Conservation (phyloP, 2,113 vertebrate species). For the Edolisoma coerulescens region DNA sequence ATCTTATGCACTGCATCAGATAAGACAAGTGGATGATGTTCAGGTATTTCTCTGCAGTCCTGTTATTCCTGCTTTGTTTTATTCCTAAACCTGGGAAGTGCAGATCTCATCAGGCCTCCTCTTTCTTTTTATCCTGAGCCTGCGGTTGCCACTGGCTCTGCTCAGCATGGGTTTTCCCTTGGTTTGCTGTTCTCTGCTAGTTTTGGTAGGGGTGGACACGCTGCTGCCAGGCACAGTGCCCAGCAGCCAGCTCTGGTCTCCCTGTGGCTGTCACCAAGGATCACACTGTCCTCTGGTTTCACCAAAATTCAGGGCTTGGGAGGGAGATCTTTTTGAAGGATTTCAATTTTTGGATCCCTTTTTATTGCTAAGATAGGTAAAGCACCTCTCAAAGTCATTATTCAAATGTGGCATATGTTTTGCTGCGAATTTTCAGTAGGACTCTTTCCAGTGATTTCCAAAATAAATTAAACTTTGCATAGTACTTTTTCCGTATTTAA, state of each 20-base stretch:
- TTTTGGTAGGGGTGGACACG: background rate
- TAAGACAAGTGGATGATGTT: background rate
- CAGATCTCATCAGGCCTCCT: background rate
- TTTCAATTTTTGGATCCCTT: background rate
- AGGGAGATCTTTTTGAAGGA: background rate
- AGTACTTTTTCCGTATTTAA: conserved; percentile 49
- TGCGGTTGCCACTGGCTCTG: background rate
- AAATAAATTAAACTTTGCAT: conserved; percentile 43
- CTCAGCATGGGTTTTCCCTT: background rate
- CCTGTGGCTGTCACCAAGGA: background rate
- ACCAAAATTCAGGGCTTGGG: background rate
- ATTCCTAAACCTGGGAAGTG: background rate
- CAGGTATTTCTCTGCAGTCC: background rate
- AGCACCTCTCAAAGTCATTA: conserved; percentile 17
- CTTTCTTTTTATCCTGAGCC: background rate
- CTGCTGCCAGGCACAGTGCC: fast-evolving
- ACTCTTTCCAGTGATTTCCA: conserved; percentile 43
- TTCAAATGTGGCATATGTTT: conserved; percentile 38
- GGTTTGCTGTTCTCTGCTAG: background rate
- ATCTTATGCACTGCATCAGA: background rate
- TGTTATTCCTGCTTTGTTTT: conserved; percentile 38
- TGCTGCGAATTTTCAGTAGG: conserved; percentile 32
- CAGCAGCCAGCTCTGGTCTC: background rate
- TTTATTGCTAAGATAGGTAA: background rate
- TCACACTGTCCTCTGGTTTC: background rate